Base-by-base conservation (phyloP, 2,888 invertebrate species). In the Pseudococcus viburni region DNA sequence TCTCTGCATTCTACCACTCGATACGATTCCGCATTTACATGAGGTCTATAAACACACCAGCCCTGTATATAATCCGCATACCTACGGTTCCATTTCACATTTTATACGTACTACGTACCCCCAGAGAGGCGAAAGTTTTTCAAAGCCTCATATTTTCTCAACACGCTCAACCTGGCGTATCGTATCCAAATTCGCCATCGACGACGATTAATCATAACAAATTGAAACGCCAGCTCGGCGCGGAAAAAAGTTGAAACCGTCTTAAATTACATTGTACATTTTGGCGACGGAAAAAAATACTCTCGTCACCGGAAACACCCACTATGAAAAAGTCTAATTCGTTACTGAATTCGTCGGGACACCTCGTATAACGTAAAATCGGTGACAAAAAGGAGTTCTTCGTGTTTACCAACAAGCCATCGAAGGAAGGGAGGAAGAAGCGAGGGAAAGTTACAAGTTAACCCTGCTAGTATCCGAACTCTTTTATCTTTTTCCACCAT, bases 141-240 rank as follows among this genome's bases (percentile, higher is more conserved):
- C 68, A 26, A 33, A 73, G 26, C 33, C 68, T 73, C 68, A 73
- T 73, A 73, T 73, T 73, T 73, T 33, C 68, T 73, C 68, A 33
- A 73, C 68, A 73, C 15, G 22, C 11, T 73, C 33, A 73, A 33
- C 7, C 59, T n/a, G 19, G 59, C 68, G 26, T 73, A 33, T 26
- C 33, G 5, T 26, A 73, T 33, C 26, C 9, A 73, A 26, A 33
- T n/a, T 73, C 59, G 59, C 59, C 59, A 26, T 26, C 68, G n/a
- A 12, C 68, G 33, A 42, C 80, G 42, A 80, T 80, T 80, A 80
- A 80, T 80, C 80, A 80, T 80, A 33, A 33, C 33, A 80, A 80
- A 80, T 80, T 80, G 80, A 80, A 80, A 80, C 42, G 80, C 42
- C 80, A 80, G 42, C 42, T 2, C 12, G 3, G 15, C n/a, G 7